Evolutionary conservation across 2,113 vertebrate species (phyloP), one percentile per base, ranked within the genome.

Genomic region (Marmota flaviventris): DNA sequence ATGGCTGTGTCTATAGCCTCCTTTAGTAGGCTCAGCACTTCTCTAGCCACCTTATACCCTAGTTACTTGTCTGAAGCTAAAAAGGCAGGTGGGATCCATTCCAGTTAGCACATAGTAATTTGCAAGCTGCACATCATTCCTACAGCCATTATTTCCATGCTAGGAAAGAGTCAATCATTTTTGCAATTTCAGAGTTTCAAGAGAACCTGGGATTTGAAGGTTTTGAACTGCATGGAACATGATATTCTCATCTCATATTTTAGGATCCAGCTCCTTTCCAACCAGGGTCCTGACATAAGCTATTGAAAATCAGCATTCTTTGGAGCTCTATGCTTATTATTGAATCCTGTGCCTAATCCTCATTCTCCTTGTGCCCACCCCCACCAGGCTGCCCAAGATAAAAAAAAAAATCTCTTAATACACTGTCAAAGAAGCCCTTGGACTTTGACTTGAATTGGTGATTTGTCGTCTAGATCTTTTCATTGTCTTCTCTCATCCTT

Each of bases 391-490:
- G 4, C 6, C 69, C 39, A 56, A 83, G 22, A 85, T 72, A 73
- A 92, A 27, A 39, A 92, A 27, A 39, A 39, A 45, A 67, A 58
- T 73, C 42, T 61, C 42, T 91, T 81, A 67, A 77, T 22, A 77
- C 25, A 2, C 18, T 63, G 16, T n/a, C 56, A 73, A 65, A 42
- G 6, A 76, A 24, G 39, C 25, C 14, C 53, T 86, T 92, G 27
- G 22, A 65, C 51, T 51, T 85, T 85, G 12, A 24, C 42, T 93
- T 70, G 25, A 61, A 42, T 61, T 76, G 56, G 45, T 93, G 29
- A 93, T 90, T 73, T 85, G 39, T 73, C 42, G 61, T 82, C 53
- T n/a, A 76, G 85, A 48, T 16, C 10, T 27, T 90, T 93, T 78
- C 53, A 48, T 86, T 78, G 37, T 87, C 58, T 78, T 78, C 27